phyloP scores from a whole-genome alignment of 2,888 invertebrate genomes.

The Callosobruchus maculatus region DNA sequence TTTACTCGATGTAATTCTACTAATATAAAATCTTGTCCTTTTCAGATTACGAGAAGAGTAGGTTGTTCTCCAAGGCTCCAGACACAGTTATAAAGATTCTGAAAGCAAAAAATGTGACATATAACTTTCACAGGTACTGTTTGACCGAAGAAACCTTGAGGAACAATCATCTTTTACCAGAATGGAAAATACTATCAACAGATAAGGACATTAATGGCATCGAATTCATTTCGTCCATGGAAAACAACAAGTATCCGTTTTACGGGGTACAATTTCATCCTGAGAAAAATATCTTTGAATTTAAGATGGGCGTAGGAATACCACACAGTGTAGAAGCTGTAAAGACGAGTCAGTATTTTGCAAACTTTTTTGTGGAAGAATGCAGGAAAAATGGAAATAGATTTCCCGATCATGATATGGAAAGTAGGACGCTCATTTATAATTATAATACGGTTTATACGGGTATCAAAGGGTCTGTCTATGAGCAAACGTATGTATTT shows the following conservation, averaged over 20 bases:
- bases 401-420: constrained; percentile 52
- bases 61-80: constrained; percentile 63
- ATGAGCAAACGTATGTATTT: constrained; percentile 69
- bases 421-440: constrained; percentile 63
- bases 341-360: constrained; percentile 69
- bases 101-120: constrained; percentile 49
- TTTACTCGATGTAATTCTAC: no score
- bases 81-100: constrained; percentile 58
- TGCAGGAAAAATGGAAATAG: constrained; percentile 62
- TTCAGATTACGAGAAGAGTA: constrained; percentile 49
- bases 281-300: constrained; percentile 82
- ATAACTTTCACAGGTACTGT: constrained; percentile 59
- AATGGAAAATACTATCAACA: constrained; percentile 69
- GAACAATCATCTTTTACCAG: constrained; percentile 53
- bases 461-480: constrained; percentile 55
- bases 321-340: constrained; percentile 65
- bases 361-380: constrained; percentile 77
- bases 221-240: constrained; percentile 73
- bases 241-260: constrained; percentile 71
- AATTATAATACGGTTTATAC: constrained; percentile 65
- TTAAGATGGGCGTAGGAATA: constrained; percentile 58
- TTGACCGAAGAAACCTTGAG: constrained; percentile 49
- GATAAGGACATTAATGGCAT: constrained; percentile 63
- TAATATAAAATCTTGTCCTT: no score
- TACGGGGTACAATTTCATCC: constrained; percentile 87